Conservation (phyloP, 2,797 vertebrate species). For the Neostethus bicornis region DNA sequence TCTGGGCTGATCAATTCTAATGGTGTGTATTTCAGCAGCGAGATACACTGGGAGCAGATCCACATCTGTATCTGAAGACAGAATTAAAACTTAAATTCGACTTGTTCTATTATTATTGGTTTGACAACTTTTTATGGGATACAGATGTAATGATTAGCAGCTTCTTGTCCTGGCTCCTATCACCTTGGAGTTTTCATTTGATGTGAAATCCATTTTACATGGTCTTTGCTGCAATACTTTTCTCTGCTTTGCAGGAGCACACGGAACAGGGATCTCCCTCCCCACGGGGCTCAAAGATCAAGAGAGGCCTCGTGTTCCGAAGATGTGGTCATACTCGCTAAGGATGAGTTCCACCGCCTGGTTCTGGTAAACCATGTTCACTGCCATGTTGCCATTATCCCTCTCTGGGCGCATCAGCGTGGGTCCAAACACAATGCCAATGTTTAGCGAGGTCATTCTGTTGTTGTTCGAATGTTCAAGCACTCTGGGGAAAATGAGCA, state of each 20-base stretch:
- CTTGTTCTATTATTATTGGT: conserved; percentile 72
- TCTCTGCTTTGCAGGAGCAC: conserved; percentile 28
- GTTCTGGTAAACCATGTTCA: conserved; percentile 88
- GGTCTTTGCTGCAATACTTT: conserved; percentile 55
- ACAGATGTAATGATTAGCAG: conserved; percentile 75
- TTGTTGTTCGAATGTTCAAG: conserved; percentile 82
- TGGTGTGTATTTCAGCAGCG: conserved; percentile 28
- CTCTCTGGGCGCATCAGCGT: conserved; percentile 88
- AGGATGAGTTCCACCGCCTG: conserved; percentile 91
- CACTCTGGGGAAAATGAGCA: conserved; percentile 76
- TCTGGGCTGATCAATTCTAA: conserved; percentile 39
- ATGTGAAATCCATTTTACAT: conserved; percentile 69
- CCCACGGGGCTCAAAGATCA: conserved; percentile 41
- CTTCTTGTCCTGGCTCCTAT: conserved; percentile 65
- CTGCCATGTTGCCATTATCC: conserved; percentile 86
- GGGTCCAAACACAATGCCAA: conserved; percentile 92
- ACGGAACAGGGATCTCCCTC: neutral
- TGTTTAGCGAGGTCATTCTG: conserved; percentile 92
- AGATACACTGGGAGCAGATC: conserved; percentile 39
- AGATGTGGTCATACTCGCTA: conserved; percentile 78
- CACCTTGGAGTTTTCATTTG: conserved; percentile 68
- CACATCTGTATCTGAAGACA: conserved; percentile 65
- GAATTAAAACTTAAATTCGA: conserved; percentile 64
- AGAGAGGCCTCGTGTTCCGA: conserved; percentile 62
- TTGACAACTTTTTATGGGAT: conserved; percentile 66